Evolutionary conservation across 2,797 vertebrate genomes (phyloP).

Genomic region (Anabas testudineus): DNA sequence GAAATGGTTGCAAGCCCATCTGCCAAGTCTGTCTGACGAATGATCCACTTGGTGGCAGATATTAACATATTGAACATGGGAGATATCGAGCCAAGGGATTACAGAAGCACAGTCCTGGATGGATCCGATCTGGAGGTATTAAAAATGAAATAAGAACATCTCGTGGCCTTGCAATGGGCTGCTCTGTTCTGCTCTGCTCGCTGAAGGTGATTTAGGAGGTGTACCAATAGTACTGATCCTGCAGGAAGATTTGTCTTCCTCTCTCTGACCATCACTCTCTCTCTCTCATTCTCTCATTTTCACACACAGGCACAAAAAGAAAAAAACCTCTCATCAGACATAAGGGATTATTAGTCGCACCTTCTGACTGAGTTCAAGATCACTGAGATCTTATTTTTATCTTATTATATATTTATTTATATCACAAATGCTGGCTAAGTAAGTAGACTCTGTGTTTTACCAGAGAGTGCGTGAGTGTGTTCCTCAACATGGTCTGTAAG

Average conservation of each 20-base stretch:
- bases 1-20: slow-evolving; percentile 64
- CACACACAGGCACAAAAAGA: slow-evolving; percentile 22
- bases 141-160: slow-evolving; percentile 77
- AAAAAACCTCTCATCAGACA: slow-evolving; percentile 25
- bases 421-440: slow-evolving; percentile 26
- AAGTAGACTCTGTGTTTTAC: slow-evolving; percentile 40
- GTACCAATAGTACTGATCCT: slow-evolving; percentile 72
- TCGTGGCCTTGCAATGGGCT: slow-evolving; percentile 49
- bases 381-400: slow-evolving; percentile 55
- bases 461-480: not conserved
- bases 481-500: too few species aligned
- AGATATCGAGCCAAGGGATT: slow-evolving; percentile 78
- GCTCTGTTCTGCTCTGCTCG: slow-evolving; percentile 57
- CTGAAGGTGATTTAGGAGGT: slow-evolving; percentile 73
- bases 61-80: slow-evolving; percentile 80
- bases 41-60: slow-evolving; percentile 69
- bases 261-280: slow-evolving; percentile 41
- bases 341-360: slow-evolving; percentile 52
- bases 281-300: slow-evolving; percentile 19
- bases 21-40: slow-evolving; percentile 72
- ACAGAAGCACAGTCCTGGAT: slow-evolving; percentile 68
- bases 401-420: too few species aligned
- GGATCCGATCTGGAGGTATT: slow-evolving; percentile 74
- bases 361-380: slow-evolving; percentile 57
- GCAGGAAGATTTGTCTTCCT: slow-evolving; percentile 53